Evolutionary conservation across 2,888 invertebrate species (phyloP).

Genomic region (Entomobrya multifasciata): DNA sequence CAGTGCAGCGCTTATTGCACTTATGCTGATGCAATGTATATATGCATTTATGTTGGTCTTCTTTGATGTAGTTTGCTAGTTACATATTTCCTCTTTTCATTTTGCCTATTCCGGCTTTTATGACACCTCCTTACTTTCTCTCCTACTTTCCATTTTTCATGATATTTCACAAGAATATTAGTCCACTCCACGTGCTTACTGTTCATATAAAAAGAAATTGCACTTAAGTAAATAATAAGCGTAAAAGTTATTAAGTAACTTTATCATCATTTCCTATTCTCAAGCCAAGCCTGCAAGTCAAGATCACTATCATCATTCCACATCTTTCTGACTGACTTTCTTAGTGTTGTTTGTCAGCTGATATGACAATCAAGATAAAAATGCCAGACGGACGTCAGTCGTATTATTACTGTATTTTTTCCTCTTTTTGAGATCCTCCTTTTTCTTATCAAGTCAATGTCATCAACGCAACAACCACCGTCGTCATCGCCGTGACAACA

Average conservation of each 20-base stretch:
- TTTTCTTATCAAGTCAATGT: slow-evolving; percentile 34
- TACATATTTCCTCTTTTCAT: slow-evolving; percentile 20
- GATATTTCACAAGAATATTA: slow-evolving; percentile 47
- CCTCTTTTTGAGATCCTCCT: slow-evolving; percentile 15
- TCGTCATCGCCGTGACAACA: no score
- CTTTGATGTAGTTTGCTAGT: no score
- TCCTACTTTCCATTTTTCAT: slow-evolving; percentile 35
- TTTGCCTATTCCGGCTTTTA: slow-evolving; percentile 51
- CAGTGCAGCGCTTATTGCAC: no score
- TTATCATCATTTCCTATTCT: slow-evolving; percentile 4
- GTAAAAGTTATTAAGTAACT: no score
- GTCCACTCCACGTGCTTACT: slow-evolving; percentile 5
- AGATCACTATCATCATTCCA: slow-evolving; percentile 8
- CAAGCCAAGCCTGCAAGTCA: background rate
- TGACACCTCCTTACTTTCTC: slow-evolving; percentile 65
- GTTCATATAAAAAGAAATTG: slow-evolving; percentile 9
- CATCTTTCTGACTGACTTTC: background rate
- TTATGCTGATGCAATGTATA: no score
- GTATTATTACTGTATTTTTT: background rate
- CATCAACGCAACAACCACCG: background rate
- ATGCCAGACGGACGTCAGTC: slow-evolving; percentile 14
- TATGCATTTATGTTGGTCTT: no score
- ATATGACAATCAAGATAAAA: slow-evolving; percentile 25
- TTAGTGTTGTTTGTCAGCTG: background rate
- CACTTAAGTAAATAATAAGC: background rate